phyloP scores from a whole-genome alignment of 2,888 invertebrate species.

The Caenorhabditis plicata region DNA sequence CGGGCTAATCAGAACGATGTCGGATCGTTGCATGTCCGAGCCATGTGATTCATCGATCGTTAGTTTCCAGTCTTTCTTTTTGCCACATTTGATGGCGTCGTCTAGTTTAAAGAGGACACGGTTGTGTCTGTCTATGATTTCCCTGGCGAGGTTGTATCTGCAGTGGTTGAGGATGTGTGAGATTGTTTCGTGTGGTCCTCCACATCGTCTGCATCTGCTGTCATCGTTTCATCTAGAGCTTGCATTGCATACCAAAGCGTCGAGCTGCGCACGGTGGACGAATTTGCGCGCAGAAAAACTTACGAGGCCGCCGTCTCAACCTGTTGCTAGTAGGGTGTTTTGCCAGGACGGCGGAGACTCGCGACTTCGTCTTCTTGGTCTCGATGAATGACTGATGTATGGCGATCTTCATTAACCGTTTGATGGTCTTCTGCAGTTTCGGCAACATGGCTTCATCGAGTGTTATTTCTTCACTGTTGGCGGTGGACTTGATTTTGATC shows the following conservation, averaged over 20 bases:
- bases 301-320: neutral
- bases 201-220: slow-evolving; percentile 6
- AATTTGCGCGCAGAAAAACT: slow-evolving; percentile 1
- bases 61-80: neutral
- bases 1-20: neutral
- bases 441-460: neutral
- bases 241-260: neutral
- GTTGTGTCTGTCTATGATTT: slow-evolving; percentile 1
- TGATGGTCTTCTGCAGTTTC: slow-evolving; percentile 1
- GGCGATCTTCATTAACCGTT: neutral
- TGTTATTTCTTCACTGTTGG: neutral
- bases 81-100: neutral
- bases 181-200: neutral
- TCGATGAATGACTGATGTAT: neutral
- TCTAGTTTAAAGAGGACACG: neutral
- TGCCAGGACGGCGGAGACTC: neutral
- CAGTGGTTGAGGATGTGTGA: slow-evolving; percentile 4
- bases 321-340: neutral
- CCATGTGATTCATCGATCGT: neutral
- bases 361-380: neutral
- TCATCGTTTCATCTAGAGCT: too few relatives aligned
- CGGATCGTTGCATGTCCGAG: neutral
- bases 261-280: slow-evolving; percentile 1
- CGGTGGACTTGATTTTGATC: slow-evolving; percentile 1
- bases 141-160: neutral